Percentiles rank a stretch among this genome's conserved stretches.
Evolutionary conservation across 2,797 vertebrate species (phyloP).

Genomic region (Kryptolebias ocellatus): DNA sequence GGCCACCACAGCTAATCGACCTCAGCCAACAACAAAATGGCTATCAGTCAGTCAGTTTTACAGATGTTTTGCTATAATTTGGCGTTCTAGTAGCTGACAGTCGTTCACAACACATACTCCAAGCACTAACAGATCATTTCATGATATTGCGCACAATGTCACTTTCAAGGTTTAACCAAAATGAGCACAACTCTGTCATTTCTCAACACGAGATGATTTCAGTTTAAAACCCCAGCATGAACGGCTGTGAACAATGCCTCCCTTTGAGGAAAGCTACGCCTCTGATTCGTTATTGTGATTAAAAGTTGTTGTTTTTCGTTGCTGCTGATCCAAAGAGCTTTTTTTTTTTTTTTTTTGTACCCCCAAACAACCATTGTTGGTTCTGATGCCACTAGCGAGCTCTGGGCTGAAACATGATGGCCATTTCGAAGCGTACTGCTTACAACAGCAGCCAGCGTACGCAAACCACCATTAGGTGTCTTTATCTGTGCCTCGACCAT

Average conservation of each 20-base stretch:
- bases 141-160: too few species aligned
- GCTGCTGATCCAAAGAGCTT: neutral
- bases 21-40: too few species aligned
- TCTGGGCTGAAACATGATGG: constrained; percentile 45
- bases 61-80: too few species aligned
- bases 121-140: too few species aligned
- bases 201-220: neutral
- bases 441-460: constrained; percentile 54
- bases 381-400: neutral
- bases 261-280: neutral
- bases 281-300: neutral
- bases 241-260: neutral
- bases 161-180: too few species aligned
- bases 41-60: too few species aligned
- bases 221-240: too few species aligned
- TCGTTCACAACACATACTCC: too few species aligned
- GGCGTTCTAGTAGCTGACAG: too few species aligned
- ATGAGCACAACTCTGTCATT: neutral
- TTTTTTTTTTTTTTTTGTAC: neutral
- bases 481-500: constrained; percentile 73
- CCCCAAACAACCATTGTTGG: constrained; percentile 1
- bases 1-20: too few species aligned
- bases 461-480: constrained; percentile 61
- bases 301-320: neutral
- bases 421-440: constrained; percentile 69